Evolutionary conservation across 2,888 invertebrate species (phyloP).

Genomic region (Leptopilina myrica): DNA sequence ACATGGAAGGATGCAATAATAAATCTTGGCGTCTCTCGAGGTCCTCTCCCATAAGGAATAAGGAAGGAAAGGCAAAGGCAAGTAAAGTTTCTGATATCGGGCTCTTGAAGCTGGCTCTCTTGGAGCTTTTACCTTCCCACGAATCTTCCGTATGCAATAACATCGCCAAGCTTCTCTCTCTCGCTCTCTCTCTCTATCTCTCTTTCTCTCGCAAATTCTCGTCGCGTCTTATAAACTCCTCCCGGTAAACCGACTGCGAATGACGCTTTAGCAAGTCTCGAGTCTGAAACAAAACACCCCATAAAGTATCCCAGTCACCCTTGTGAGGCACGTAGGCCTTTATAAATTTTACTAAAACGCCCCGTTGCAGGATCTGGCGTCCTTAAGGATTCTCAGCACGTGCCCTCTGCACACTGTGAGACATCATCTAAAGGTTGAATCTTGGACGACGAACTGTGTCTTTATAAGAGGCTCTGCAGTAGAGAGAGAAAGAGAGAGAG

Average conservation of each 20-base stretch:
- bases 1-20: slow-evolving; percentile 39
- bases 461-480: slow-evolving; percentile 46
- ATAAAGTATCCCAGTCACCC: slow-evolving; percentile 62
- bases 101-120: slow-evolving; percentile 9
- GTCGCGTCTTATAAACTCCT: slow-evolving; percentile 65
- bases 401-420: slow-evolving; percentile 60
- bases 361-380: slow-evolving; percentile 61
- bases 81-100: slow-evolving; percentile 35
- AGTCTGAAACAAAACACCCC: slow-evolving; percentile 67
- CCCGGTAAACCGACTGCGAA: slow-evolving; percentile 71
- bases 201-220: slow-evolving; percentile 58
- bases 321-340: slow-evolving; percentile 71
- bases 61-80: slow-evolving; percentile 22
- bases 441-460: slow-evolving; percentile 51
- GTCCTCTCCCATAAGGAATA: slow-evolving; percentile 31
- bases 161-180: slow-evolving; percentile 44
- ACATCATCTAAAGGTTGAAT: slow-evolving; percentile 50
- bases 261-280: slow-evolving; percentile 67
- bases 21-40: slow-evolving; percentile 39
- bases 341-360: slow-evolving; percentile 71
- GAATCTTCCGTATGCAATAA: slow-evolving; percentile 61
- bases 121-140: slow-evolving; percentile 44
- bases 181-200: slow-evolving; percentile 17
- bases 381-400: slow-evolving; percentile 71
- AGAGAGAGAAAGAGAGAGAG: background rate